Percentiles rank a stretch among this genome's conserved stretches.
Evolutionary conservation across 2,797 vertebrate species (phyloP).

Genomic region (Rhinella marina): DNA sequence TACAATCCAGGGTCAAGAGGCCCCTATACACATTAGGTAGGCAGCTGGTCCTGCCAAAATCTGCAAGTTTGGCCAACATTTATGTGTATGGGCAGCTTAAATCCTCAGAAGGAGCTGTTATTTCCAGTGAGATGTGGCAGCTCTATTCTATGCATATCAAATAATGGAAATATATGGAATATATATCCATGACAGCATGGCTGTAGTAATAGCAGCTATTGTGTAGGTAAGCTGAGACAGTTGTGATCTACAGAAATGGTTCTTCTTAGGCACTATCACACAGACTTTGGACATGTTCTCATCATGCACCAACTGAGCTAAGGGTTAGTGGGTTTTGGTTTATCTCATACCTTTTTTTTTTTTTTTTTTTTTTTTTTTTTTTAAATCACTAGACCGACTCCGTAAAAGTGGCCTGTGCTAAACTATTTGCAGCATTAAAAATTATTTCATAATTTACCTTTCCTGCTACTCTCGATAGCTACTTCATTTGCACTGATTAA

Average conservation of each 20-base stretch:
- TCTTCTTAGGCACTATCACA: background rate
- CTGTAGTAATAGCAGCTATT: background rate
- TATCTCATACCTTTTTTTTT: background rate
- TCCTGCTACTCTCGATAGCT: background rate
- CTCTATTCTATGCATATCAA: no score
- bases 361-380: background rate
- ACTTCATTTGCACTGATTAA: no score
- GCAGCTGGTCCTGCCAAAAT: no score
- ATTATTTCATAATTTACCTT: background rate
- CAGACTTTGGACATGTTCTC: background rate
- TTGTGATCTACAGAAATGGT: background rate
- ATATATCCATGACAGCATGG: background rate
- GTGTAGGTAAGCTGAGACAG: background rate
- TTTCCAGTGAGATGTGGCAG: no score
- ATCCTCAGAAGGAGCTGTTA: no score
- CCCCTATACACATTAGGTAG: no score
- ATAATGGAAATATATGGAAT: no score
- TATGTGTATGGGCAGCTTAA: no score
- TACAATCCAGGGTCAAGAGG: no score
- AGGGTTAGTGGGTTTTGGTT: background rate
- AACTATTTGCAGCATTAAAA: background rate
- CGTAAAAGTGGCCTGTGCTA: background rate
- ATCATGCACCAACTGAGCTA: background rate
- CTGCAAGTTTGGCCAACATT: no score
- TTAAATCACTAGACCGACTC: no score